Percentiles rank a stretch among this genome's conserved stretches.
These are phyloP conservation scores for Phyllotreta cruciferae DNA, from an alignment of 2,888 invertebrate genomes.

Conservation along the genomic window DNA sequence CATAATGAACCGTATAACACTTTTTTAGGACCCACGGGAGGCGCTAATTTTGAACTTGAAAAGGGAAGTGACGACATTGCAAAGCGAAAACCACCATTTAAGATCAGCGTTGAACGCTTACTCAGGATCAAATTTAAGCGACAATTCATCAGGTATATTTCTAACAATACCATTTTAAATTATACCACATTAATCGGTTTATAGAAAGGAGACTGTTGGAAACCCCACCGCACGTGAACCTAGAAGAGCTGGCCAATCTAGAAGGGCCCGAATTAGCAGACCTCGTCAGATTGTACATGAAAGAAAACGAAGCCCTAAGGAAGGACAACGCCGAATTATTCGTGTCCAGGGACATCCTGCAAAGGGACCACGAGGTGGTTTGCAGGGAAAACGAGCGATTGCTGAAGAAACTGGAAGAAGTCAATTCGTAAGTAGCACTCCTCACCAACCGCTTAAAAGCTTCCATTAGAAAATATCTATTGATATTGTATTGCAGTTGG, in stretches of 20 bases:
- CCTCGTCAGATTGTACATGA: constrained; percentile 84
- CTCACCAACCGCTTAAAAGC: not conserved
- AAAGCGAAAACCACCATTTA: constrained; percentile 88
- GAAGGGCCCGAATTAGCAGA: constrained; percentile 83
- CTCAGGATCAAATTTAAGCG: constrained; percentile 60
- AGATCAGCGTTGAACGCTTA: constrained; percentile 76
- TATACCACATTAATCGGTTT: too few relatives aligned
- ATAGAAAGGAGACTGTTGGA: constrained; percentile 56
- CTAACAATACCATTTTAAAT: not conserved
- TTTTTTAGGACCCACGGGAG: constrained; percentile 84
- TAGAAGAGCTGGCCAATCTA: constrained; percentile 76
- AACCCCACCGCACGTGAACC: constrained; percentile 69
- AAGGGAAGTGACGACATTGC: constrained; percentile 82
- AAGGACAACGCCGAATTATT: constrained; percentile 88
- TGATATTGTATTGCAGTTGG: not conserved
- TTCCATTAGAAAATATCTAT: constrained; percentile 23
- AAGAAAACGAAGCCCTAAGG: constrained; percentile 78
- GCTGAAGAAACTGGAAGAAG: constrained; percentile 86
- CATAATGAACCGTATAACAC: constrained; percentile 2
- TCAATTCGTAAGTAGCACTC: constrained; percentile 80
- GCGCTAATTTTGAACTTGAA: constrained; percentile 88
- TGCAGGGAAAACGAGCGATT: constrained; percentile 91
- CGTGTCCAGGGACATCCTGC: constrained; percentile 77
- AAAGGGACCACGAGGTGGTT: constrained; percentile 88
- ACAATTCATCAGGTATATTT: constrained; percentile 26